Evolutionary conservation across 2,113 vertebrate species (phyloP).

Genomic region (Electrona antarctica): DNA sequence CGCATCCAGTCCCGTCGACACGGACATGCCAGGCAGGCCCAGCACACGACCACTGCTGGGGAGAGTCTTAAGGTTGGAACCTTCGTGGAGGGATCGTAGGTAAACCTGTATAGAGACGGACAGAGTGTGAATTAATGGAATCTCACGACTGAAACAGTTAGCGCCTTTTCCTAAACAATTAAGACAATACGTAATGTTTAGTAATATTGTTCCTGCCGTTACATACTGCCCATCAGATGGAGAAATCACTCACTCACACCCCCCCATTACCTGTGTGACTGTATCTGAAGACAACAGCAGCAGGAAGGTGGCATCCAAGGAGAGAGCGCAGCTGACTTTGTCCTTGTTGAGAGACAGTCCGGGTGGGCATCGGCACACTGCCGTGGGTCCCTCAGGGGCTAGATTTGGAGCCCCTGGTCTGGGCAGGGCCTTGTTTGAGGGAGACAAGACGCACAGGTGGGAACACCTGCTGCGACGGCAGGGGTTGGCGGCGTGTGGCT

Average conservation of each 20-base stretch:
- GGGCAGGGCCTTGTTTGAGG: constrained; percentile 1
- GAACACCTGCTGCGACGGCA: constrained; percentile 80
- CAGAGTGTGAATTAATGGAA: no score
- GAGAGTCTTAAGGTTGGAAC: constrained; percentile 65
- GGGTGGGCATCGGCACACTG: constrained; percentile 82
- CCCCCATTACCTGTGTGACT: constrained; percentile 80
- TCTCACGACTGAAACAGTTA: no score
- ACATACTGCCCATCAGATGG: no score
- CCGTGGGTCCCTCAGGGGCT: constrained; percentile 20
- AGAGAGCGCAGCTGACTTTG: constrained; percentile 74
- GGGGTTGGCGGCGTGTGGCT: constrained; percentile 70
- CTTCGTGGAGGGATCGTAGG: constrained; percentile 72
- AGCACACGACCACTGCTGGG: constrained; percentile 66
- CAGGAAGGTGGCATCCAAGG: constrained; percentile 78
- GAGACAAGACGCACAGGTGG: constrained; percentile 85
- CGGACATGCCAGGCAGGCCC: constrained; percentile 72
- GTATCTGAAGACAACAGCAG: constrained; percentile 73
- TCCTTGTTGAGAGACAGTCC: constrained; percentile 79
- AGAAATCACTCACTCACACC: no score
- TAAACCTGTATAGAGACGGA: constrained; percentile 76
- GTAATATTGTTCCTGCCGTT: no score
- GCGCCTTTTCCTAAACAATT: no score
- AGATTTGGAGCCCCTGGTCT: neutral
- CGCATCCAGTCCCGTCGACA: constrained; percentile 76
- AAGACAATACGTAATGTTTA: no score